A percentile compares a stretch with the other conserved stretches of the same genome.
These are phyloP conservation scores for Ormyrus labotus DNA, from an alignment of 2,888 invertebrate species.

Conservation along the genomic window DNA sequence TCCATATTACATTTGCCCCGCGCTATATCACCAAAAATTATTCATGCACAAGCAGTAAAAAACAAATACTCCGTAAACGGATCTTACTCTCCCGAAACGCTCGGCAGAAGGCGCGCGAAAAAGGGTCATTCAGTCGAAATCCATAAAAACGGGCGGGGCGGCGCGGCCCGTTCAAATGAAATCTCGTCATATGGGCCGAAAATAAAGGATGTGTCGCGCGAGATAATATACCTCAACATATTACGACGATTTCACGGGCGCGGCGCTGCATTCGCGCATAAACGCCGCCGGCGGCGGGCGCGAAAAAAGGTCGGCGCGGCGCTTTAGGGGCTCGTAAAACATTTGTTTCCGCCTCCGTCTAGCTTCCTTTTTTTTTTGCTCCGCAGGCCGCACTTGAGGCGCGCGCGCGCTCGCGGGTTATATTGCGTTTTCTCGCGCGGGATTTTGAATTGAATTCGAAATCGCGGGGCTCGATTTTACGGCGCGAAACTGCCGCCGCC, in stretches of 20 bases:
- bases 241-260: slow-evolving; percentile 12
- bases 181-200: slow-evolving; percentile 54
- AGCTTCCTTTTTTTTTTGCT: too few relatives aligned
- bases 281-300: neutral
- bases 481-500: neutral
- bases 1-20: too few relatives aligned
- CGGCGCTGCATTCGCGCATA: neutral
- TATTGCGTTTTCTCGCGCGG: slow-evolving; percentile 64
- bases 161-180: slow-evolving; percentile 41
- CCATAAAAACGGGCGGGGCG: slow-evolving; percentile 20
- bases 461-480: slow-evolving; percentile 62
- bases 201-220: slow-evolving; percentile 47
- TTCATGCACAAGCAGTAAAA: slow-evolving; percentile 6
- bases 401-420: slow-evolving; percentile 48
- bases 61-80: too few relatives aligned
- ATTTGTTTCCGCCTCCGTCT: too few relatives aligned
- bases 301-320: slow-evolving; percentile 30
- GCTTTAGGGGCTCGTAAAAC: slow-evolving; percentile 8
- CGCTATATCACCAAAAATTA: slow-evolving; percentile 1
- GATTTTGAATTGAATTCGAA: slow-evolving; percentile 74
- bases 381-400: too few relatives aligned
- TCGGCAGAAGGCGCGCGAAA: neutral
- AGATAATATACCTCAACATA: slow-evolving; percentile 34
- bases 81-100: too few relatives aligned
- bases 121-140: neutral